These are phyloP conservation scores for Drymodes brunneopygia DNA, from an alignment of 2,113 vertebrate genomes.

Conservation along the genomic window DNA sequence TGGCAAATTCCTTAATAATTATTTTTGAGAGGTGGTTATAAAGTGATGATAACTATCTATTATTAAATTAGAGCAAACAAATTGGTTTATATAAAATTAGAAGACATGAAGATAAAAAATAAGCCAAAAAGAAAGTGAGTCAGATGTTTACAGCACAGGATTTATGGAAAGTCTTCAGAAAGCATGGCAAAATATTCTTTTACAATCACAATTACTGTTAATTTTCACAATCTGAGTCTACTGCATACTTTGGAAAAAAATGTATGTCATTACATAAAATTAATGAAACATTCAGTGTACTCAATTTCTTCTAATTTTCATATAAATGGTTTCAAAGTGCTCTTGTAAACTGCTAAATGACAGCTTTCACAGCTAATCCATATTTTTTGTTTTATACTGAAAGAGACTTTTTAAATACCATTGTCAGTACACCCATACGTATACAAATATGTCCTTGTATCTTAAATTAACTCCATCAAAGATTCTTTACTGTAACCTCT, in stretches of 20 bases:
- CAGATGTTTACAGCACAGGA: not conserved
- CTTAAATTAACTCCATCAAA: constrained; percentile 43
- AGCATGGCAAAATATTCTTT: not conserved
- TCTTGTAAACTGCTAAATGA: constrained; percentile 60
- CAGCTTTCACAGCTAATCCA: constrained; percentile 63
- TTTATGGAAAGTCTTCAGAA: not conserved
- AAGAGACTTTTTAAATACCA: constrained; percentile 34
- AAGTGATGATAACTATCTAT: not conserved
- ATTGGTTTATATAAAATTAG: not conserved
- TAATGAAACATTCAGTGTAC: constrained; percentile 31
- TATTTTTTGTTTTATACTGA: constrained; percentile 49
- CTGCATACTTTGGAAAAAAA: constrained; percentile 13
- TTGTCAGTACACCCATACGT: not conserved
- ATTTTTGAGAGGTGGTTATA: not conserved
- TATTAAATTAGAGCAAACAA: not conserved
- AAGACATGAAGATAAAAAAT: not conserved
- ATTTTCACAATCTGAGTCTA: not conserved
- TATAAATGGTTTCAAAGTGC: constrained; percentile 63
- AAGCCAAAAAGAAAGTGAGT: not conserved
- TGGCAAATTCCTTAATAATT: not conserved
- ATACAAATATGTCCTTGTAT: constrained; percentile 2
- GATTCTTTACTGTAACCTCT: constrained; percentile 46
- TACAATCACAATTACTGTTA: constrained; percentile 22
- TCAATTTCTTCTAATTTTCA: constrained; percentile 37
- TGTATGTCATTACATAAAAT: not conserved